These are phyloP conservation scores for Papilio protenor DNA, from an alignment of 2,888 invertebrate genomes.

Conservation along the genomic window DNA sequence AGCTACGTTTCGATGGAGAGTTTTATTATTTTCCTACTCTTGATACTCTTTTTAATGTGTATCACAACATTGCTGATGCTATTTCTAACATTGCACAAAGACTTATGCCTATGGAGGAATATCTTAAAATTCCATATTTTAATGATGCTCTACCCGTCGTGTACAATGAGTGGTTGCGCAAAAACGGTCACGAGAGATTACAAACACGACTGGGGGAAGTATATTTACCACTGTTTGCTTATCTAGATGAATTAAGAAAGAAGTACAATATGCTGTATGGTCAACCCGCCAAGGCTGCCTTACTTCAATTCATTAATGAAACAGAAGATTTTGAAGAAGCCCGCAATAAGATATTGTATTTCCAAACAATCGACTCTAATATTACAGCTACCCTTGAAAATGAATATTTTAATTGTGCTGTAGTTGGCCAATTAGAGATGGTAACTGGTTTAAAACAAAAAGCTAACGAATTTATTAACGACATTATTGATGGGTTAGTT, in stretches of 20 bases:
- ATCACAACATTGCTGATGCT: slow-evolving; percentile 83
- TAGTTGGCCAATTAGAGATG: slow-evolving; percentile 86
- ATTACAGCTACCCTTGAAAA: slow-evolving; percentile 86
- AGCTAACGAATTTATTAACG: slow-evolving; percentile 84
- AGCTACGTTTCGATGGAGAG: slow-evolving; percentile 81
- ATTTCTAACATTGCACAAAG: slow-evolving; percentile 84
- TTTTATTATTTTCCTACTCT: slow-evolving; percentile 85
- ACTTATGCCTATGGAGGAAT: slow-evolving; percentile 84
- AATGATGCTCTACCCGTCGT: slow-evolving; percentile 82
- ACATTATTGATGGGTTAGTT: slow-evolving; percentile 86
- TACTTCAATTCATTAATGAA: slow-evolving; percentile 77
- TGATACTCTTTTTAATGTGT: slow-evolving; percentile 81
- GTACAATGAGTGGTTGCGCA: slow-evolving; percentile 83
- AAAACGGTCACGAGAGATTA: slow-evolving; percentile 80
- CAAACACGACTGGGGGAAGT: slow-evolving; percentile 79
- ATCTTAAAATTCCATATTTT: slow-evolving; percentile 71
- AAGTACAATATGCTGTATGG: slow-evolving; percentile 85
- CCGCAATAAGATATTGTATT: slow-evolving; percentile 85
- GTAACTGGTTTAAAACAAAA: slow-evolving; percentile 85
- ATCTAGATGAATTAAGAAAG: slow-evolving; percentile 79
- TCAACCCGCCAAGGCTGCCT: slow-evolving; percentile 71
- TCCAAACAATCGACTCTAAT: slow-evolving; percentile 84
- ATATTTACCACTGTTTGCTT: slow-evolving; percentile 83
- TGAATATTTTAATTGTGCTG: slow-evolving; percentile 87
- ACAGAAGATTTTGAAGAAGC: slow-evolving; percentile 84